Conservation (phyloP, 2,888 invertebrate species). For the Sepiola atlantica region DNA sequence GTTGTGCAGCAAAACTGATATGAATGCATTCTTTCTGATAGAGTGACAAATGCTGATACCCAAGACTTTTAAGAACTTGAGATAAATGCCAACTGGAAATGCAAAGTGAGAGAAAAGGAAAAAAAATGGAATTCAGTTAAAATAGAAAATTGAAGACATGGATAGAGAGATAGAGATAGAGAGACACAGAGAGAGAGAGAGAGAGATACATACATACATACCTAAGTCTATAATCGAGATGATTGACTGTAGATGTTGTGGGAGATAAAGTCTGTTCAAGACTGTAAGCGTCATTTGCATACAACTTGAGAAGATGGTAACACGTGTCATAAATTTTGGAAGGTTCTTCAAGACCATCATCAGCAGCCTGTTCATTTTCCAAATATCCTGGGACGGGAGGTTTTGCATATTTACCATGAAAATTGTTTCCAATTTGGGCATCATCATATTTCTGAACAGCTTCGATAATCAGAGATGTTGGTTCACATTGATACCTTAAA, state of each 20-base stretch:
- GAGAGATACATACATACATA: too few relatives aligned
- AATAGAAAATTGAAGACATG: background rate
- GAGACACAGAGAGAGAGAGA: too few relatives aligned
- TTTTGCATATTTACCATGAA: slow-evolving; percentile 63
- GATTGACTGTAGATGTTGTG: slow-evolving; percentile 84
- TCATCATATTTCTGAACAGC: slow-evolving; percentile 83
- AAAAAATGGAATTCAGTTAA: background rate
- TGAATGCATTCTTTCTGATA: slow-evolving; percentile 80
- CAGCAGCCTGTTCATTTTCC: slow-evolving; percentile 56
- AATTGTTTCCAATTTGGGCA: slow-evolving; percentile 73
- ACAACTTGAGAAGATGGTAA: slow-evolving; percentile 87
- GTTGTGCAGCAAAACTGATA: slow-evolving; percentile 85
- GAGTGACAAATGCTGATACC: slow-evolving; percentile 78
- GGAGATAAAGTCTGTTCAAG: slow-evolving; percentile 84
- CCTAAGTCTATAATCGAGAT: slow-evolving; percentile 84
- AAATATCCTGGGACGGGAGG: slow-evolving; percentile 73
- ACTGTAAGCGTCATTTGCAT: slow-evolving; percentile 78
- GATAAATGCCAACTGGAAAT: slow-evolving; percentile 83
- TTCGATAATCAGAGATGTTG: slow-evolving; percentile 83
- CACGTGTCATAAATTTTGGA: slow-evolving; percentile 79
- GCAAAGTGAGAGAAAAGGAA: background rate
- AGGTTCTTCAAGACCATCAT: slow-evolving; percentile 51
- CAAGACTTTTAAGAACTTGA: slow-evolving; percentile 81
- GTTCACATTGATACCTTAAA: slow-evolving; percentile 82
- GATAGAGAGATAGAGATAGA: background rate